Base-by-base conservation (phyloP, 2,888 invertebrate species). In the Drosophila maculinotata region DNA sequence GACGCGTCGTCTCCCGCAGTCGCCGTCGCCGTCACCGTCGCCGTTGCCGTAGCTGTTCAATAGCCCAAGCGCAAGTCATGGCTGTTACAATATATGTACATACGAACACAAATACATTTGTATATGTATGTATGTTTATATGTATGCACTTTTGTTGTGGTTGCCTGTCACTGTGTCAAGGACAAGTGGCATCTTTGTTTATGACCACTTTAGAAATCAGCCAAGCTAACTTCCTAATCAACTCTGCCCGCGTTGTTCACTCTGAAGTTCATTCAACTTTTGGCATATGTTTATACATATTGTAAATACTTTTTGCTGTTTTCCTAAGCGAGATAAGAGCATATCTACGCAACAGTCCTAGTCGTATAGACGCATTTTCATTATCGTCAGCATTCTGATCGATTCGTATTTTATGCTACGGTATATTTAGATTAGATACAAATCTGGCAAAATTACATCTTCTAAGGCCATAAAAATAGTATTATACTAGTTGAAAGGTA, bases 131-230 rank as follows among this genome's bases (percentile, higher is more conserved):
- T 6, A 28, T 45, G 14, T 41, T 7, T 53, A 35, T 56, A 10
- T 57, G 54, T 36, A 48, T 54, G 48, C 36, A 47, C 60, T 35
- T 57, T 67, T 52, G 36, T 38, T 58, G 69, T 51, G 63, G 71
- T 56, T 68, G 77, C 54, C 81, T 84, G 74, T 80, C 81, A 81
- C 75, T 81, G 81, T 81, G 80, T 81, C 80, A 81, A 81, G 80
- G 80, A 87, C 80, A 87, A 81, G 81, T 87, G 81, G 80, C 81
- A 77, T 86, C 81, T 71, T 76, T 73, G 73, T 76, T 73, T 73
- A 73, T 73, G 72, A 60, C 71, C 72, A 76, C 72, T 73, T 73
- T 73, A 76, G 71, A 76, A 73, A 66, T 66, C 71, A 76, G 48
- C 56, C 76, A 60, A 70, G 76, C 53, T 49, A 70, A 76, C 76